Conservation (phyloP, 2,888 invertebrate genomes). For the Nemotelus pantherinus region DNA sequence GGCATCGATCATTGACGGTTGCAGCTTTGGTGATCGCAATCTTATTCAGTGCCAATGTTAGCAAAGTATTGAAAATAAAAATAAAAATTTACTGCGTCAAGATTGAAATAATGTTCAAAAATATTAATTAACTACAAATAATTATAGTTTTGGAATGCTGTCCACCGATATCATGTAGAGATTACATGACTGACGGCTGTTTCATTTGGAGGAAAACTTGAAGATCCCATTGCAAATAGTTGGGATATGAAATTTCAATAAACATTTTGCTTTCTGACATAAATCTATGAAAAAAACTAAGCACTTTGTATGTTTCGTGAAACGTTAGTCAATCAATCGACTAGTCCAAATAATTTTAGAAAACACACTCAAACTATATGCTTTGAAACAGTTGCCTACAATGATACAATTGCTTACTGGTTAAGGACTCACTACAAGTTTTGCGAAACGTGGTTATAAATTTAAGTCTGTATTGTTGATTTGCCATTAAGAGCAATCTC, state of each 20-base stretch:
- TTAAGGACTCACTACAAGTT: background rate
- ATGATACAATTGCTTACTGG: background rate
- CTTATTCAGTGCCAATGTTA: background rate
- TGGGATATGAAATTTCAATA: background rate
- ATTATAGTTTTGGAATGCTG: conserved; percentile 3
- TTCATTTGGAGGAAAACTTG: background rate
- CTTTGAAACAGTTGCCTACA: background rate
- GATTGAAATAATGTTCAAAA: conserved; percentile 30
- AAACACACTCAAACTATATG: too few species aligned
- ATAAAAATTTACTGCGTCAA: conserved; percentile 47
- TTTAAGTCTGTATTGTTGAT: background rate
- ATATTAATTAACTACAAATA: conserved; percentile 37
- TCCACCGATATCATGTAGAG: background rate
- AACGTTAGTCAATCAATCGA: too few species aligned
- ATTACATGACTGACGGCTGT: background rate
- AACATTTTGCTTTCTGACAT: background rate
- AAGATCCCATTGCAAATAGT: background rate
- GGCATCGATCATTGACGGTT: background rate
- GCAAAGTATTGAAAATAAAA: conserved; percentile 48
- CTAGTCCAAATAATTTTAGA: too few species aligned
- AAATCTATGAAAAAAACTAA: too few species aligned
- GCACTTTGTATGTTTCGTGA: too few species aligned
- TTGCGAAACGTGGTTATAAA: background rate
- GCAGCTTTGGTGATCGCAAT: background rate
- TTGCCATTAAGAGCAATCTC: conserved; percentile 46